These are phyloP conservation scores for Rhinogobius similis DNA, from an alignment of 2,113 vertebrate genomes.

Conservation along the genomic window DNA sequence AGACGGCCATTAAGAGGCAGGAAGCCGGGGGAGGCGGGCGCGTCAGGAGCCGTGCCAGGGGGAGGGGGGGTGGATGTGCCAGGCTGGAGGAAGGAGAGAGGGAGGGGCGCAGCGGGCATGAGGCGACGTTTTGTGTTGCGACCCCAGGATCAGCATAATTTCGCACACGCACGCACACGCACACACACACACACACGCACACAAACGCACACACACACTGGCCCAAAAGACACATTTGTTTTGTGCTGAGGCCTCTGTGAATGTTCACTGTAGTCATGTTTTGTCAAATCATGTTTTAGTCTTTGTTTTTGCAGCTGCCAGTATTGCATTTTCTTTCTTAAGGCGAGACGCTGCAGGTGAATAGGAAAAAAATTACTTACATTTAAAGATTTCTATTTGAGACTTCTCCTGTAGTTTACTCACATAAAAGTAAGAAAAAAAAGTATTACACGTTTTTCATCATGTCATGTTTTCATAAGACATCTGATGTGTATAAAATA, in stretches of 20 bases:
- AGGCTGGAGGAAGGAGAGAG: conserved; percentile 33
- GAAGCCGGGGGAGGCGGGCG: conserved; percentile 70
- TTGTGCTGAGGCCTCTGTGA: conserved; percentile 2
- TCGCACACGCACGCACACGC: conserved; percentile 24
- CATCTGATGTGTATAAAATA: too few relatives aligned
- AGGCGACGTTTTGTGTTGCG: conserved; percentile 61
- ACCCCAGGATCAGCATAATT: conserved; percentile 30
- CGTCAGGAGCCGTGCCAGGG: conserved; percentile 70
- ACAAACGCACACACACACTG: conserved; percentile 17
- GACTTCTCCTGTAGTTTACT: too few relatives aligned
- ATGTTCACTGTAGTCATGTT: background rate
- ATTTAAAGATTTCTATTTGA: too few relatives aligned
- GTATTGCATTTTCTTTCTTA: background rate
- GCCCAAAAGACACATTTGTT: conserved; percentile 50
- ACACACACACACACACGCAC: conserved; percentile 16
- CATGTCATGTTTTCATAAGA: too few relatives aligned
- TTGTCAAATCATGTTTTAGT: background rate
- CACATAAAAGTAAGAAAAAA: too few relatives aligned
- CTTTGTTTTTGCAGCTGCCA: background rate
- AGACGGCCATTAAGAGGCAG: conserved; percentile 77
- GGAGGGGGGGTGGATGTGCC: conserved; percentile 52
- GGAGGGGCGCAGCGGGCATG: conserved; percentile 48
- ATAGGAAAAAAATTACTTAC: too few relatives aligned
- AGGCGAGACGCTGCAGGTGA: too few relatives aligned
- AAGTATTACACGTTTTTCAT: too few relatives aligned